Base-by-base conservation (phyloP, 2,797 vertebrate species). In the Crocidura indochinensis region DNA sequence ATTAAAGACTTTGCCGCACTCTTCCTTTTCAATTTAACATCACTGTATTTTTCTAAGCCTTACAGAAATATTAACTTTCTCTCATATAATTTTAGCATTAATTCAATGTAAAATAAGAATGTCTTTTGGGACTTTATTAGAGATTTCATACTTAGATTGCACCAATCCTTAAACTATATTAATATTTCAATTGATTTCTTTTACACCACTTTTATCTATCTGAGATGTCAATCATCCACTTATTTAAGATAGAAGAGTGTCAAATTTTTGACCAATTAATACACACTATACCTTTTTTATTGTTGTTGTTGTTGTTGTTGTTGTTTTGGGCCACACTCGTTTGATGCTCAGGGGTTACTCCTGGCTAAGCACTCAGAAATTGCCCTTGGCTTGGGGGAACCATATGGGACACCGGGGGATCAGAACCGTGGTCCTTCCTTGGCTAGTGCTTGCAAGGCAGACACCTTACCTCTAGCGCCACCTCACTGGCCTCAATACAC, bases 1-100 rank as follows among this genome's bases (percentile, higher is more conserved):
- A 95, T 94, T 71, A 95, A 95, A 95, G 9, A 15, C 87, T 71
- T 88, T 46, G 68, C 56, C 38, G 44, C 26, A 79, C 7, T 94
- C 93, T 56, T 71, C 83, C 17, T 78, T 74, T 47, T 91, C 90
- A 94, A 76, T 46, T 62, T 87, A 89, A 92, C 64, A 76, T 38
- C 89, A 91, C 56, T 90, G 72, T 38, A 64, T 84, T 91, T 89
- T 91, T 93, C 27, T 68, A 60, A 88, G 67, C 22, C 90, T 95
- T 83, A 17, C 15, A 80, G 72, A 81, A 71, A 62, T 88, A 38
- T 72, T 78, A 47, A 82, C 76, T 72, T 90, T 11, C 38, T 77
- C 31, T 44, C n/a, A 80, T 10, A 17, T 65, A 87, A 87, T 68
- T 85, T 67, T 93, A 88, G 71, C 38, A 88, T 62, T 64, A 86